Evolutionary conservation across 2,888 invertebrate genomes (phyloP), one percentile per base, ranked within the genome.

Genomic region (Trissoscelio sp.): DNA sequence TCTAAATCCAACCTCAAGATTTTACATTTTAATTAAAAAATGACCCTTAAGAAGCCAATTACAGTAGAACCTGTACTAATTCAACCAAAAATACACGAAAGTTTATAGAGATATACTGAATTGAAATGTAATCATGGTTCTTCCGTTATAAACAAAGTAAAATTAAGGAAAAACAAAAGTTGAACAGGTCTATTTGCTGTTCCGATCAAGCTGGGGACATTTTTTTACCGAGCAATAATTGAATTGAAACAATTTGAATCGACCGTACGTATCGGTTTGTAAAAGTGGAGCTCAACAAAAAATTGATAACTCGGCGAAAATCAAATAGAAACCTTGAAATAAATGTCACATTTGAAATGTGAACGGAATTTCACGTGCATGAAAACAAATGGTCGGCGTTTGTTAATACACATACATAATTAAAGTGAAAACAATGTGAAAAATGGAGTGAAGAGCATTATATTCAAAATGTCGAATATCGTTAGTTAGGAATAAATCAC

Each of bases 401-500:
- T 79, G 72, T 79, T 79, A 72, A 79, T 79, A 73, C 73, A 31
- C 66, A 55, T 53, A 62, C 67, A 77, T 72, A 58, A 79, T 79
- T 79, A 79, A 79, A 79, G 51, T 67, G 60, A 75, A 70, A 81
- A 81, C 80, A 75, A 81, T 75, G 70, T 72, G 80, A 81, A 81
- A 81, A 81, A 81, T 81, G 66, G 64, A 42, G 66, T 20, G 55
- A 12, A 34, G 14, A 22, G 74, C 64, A 80, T 80, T 80, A 83
- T 83, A 74, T 80, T 80, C 74, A 78, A 78, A 80, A 80, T 78
- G 79, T 80, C 78, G 78, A 80, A 78, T 79, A 75, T 72, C 74
- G 80, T 83, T 81, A 83, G 80, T 81, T 78, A 79, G 69, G 79
- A 83, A 83, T 80, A 83, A 83, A 83, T 83, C 80, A 81, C 83